These are phyloP conservation scores for Aphelenchoides bicaudatus DNA, from an alignment of 2,888 invertebrate genomes.

Conservation along the genomic window DNA sequence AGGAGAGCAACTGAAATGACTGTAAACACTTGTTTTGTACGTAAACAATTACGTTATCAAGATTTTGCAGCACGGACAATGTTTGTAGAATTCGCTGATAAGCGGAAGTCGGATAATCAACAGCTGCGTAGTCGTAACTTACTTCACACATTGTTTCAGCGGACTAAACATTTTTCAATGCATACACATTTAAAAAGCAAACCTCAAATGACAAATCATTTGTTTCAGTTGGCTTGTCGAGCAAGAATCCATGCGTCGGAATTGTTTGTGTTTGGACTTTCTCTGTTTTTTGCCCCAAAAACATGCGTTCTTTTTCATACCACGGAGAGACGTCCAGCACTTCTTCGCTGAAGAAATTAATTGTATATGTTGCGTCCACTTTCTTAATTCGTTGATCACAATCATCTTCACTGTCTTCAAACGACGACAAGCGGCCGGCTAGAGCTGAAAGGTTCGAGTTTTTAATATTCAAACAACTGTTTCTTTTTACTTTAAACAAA, in stretches of 20 bases:
- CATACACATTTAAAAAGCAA: too few relatives aligned
- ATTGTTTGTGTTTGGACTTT: constrained; percentile 10
- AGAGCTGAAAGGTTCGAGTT: neutral
- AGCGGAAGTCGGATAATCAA: neutral
- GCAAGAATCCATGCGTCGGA: constrained; percentile 16
- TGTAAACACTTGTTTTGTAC: neutral
- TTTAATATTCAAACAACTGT: neutral
- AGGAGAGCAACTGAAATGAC: constrained; percentile 8
- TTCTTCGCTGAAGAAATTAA: constrained; percentile 5
- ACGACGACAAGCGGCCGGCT: constrained; percentile 15
- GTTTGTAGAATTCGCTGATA: constrained; percentile 8
- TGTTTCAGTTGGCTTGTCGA: constrained; percentile 16
- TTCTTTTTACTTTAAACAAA: neutral
- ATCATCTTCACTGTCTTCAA: constrained; percentile 22
- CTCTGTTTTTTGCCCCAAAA: neutral
- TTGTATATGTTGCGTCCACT: neutral
- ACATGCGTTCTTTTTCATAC: constrained; percentile 7
- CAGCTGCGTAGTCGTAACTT: neutral
- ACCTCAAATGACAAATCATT: neutral
- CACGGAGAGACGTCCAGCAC: constrained; percentile 14
- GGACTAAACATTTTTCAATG: constrained; percentile 1
- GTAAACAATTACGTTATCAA: constrained; percentile 1
- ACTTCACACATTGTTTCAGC: constrained; percentile 15
- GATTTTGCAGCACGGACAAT: constrained; percentile 9
- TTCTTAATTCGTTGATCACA: constrained; percentile 17